Evolutionary conservation across 2,113 vertebrate genomes (phyloP), one percentile per base, ranked within the genome.

Genomic region (Brachirus orientalis): DNA sequence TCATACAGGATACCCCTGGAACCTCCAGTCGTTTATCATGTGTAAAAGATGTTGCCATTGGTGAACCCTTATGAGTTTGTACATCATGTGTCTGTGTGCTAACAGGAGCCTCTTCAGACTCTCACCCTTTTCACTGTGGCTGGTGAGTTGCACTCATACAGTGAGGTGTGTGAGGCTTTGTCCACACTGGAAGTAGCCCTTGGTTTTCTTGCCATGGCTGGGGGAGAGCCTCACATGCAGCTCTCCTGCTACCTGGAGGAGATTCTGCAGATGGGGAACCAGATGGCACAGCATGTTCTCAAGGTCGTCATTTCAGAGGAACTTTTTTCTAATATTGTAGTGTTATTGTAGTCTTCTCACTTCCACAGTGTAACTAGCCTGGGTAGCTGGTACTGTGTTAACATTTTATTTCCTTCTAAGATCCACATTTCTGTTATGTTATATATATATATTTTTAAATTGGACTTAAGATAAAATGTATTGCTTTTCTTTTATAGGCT

Each of bases 81-180:
- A 8, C 3, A 10, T 3, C 13, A 2, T 33, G 7, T 50, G 35
- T 53, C 8, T 35, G 14, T 52, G 20, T 79, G 20, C 70, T 47
- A 68, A 58, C 81, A 98, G 97, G 90, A 82, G 53, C 67, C 94
- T 19, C 94, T 98, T 19, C 92, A 94, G 65, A 88, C 63, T 10
- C 90, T 93, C 5, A 88, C 69, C 20, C 77, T 92, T 80, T 87
- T 74, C 7, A 69, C 82, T 8, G 82, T 99, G 80, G 81, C 89
- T 6, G 93, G 92, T 41, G 95, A 98, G 52, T 91, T 99, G 17
- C 94, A 94, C 77, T 94, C 95, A 36, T 97, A 95, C 85, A 98
- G 93, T 1, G 96, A 99, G 1, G 91, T 94, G 82, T 99, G 95
- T 41, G 97, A 99, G 37, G 96, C 97, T 6, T 83, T 99, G 69